These are phyloP conservation scores for Drosophila nigrodunni DNA, from an alignment of 1,140 invertebrate species.

Conservation along the genomic window DNA sequence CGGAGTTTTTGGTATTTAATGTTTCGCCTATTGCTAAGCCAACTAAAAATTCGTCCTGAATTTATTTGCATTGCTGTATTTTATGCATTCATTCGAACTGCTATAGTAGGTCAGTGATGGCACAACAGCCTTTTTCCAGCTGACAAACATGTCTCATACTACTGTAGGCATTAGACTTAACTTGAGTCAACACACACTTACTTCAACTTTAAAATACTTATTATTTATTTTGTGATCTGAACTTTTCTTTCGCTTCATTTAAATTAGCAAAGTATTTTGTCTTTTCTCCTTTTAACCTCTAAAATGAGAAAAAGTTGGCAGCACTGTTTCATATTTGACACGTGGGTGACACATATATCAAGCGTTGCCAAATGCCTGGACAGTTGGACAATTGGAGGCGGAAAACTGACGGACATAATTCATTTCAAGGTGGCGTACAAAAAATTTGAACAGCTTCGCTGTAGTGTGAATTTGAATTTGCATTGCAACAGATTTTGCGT, in stretches of 20 bases:
- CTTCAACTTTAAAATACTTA: too few relatives aligned
- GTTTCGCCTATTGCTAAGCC: slow-evolving; percentile 1
- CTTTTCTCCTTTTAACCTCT: too few relatives aligned
- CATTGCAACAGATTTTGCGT: slow-evolving; percentile 39
- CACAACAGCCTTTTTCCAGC: too few relatives aligned
- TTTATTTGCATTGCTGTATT: slow-evolving; percentile 34
- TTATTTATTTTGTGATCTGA: too few relatives aligned
- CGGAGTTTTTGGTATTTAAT: slow-evolving; percentile 12
- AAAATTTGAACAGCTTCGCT: neutral
- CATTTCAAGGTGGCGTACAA: neutral
- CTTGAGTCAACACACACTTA: too few relatives aligned
- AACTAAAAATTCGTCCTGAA: slow-evolving; percentile 36
- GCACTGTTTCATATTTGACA: neutral
- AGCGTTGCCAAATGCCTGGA: slow-evolving; percentile 15
- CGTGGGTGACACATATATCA: slow-evolving; percentile 31
- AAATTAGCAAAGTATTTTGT: too few relatives aligned
- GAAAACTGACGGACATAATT: slow-evolving; percentile 26
- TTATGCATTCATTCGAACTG: slow-evolving; percentile 16
- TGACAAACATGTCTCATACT: too few relatives aligned
- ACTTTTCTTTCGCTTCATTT: too few relatives aligned
- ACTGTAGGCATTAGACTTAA: too few relatives aligned
- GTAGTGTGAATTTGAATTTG: slow-evolving; percentile 21
- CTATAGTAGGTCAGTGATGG: neutral
- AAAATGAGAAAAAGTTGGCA: too few relatives aligned
- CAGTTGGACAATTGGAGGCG: slow-evolving; percentile 13